Percentiles rank a stretch among this genome's conserved stretches.
phyloP scores from a whole-genome alignment of 2,888 invertebrate genomes.

The Drosophila rubida region DNA sequence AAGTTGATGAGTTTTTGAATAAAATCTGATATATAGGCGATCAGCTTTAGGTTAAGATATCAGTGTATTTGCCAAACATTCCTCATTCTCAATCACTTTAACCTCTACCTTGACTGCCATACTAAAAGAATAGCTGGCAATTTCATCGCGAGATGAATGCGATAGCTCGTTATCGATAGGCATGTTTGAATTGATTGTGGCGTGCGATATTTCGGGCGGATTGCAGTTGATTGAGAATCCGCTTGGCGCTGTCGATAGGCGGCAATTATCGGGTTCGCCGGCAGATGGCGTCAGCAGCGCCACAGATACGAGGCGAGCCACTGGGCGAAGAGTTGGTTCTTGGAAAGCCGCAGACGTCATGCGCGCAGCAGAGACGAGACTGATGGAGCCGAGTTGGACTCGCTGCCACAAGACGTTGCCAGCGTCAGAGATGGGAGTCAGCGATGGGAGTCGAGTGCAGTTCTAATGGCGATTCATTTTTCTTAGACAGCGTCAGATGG shows the following conservation, averaged over 20 bases:
- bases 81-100: no score
- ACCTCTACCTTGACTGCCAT: no score
- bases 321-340: no score
- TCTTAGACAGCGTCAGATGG: constrained; percentile 68
- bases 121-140: no score
- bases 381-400: background rate
- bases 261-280: background rate
- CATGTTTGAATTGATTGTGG: background rate
- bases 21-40: no score
- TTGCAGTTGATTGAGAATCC: background rate
- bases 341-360: constrained; percentile 27
- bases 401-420: background rate
- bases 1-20: no score
- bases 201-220: background rate
- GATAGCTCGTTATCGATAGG: no score
- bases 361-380: background rate
- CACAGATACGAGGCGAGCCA: constrained; percentile 5
- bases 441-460: constrained; percentile 21
- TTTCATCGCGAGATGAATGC: no score
- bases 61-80: no score
- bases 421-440: background rate
- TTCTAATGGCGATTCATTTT: constrained; percentile 70
- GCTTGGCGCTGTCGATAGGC: background rate
- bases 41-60: no score
- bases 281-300: constrained; percentile 8